These are phyloP conservation scores for Cataglyphis cursor DNA, from an alignment of 2,888 invertebrate genomes.

Conservation along the genomic window DNA sequence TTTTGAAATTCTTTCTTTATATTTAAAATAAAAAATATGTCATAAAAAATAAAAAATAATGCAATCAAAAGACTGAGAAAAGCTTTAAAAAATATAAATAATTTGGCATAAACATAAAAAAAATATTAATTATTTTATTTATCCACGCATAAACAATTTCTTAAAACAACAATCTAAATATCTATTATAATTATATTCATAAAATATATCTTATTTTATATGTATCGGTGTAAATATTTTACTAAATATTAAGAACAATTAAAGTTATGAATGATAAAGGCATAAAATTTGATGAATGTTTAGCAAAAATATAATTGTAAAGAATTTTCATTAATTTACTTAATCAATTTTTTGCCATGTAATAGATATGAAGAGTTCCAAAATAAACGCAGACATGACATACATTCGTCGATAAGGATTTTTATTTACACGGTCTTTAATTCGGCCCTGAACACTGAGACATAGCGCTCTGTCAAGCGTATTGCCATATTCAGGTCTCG, in stretches of 20 bases:
- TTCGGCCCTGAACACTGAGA: background rate
- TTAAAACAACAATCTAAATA: background rate
- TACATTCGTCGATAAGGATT: background rate
- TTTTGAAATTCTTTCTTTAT: slow-evolving; percentile 1
- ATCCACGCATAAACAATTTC: background rate
- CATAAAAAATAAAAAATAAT: slow-evolving; percentile 5
- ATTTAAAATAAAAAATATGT: background rate
- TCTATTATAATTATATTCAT: background rate
- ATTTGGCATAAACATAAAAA: background rate
- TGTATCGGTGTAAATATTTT: background rate
- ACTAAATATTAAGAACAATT: background rate
- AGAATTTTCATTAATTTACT: slow-evolving; percentile 1
- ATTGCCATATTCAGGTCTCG: slow-evolving; percentile 64
- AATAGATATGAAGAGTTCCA: background rate
- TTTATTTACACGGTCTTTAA: slow-evolving; percentile 27
- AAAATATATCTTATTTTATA: background rate
- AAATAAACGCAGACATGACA: too few relatives aligned
- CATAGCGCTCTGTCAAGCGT: slow-evolving; percentile 55
- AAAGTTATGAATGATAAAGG: background rate
- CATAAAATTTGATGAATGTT: background rate
- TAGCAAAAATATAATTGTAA: background rate
- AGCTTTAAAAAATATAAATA: slow-evolving; percentile 27
- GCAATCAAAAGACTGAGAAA: background rate
- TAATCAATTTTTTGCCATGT: background rate
- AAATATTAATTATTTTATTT: slow-evolving; percentile 9